Evolutionary conservation across 2,888 invertebrate genomes (phyloP).

Genomic region (Torymus auratus): DNA sequence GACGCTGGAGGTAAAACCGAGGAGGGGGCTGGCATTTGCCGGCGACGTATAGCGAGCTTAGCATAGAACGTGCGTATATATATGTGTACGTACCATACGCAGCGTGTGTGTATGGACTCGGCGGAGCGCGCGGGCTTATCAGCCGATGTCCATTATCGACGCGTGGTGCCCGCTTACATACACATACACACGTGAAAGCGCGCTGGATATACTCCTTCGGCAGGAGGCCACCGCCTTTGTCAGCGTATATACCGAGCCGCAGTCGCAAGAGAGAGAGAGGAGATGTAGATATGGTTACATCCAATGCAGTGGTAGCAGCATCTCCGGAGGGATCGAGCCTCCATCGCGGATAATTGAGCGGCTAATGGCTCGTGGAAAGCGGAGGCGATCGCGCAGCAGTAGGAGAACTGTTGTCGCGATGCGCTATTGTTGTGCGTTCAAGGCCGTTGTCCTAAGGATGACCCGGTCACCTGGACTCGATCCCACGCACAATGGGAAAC

Average conservation of each 20-base stretch:
- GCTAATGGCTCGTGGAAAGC: conserved; percentile 32
- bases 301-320: too few relatives aligned
- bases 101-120: too few relatives aligned
- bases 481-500: neutral
- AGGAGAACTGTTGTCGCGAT: too few relatives aligned
- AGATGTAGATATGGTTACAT: too few relatives aligned
- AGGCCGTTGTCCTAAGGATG: conserved; percentile 32
- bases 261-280: too few relatives aligned
- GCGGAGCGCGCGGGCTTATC: conserved; percentile 26
- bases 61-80: neutral
- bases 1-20: too few relatives aligned
- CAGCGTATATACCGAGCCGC: neutral
- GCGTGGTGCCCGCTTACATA: neutral
- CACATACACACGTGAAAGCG: neutral
- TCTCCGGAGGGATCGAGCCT: neutral
- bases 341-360: conserved; percentile 41
- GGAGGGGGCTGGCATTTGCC: conserved; percentile 1
- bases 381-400: neutral
- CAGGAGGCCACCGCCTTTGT: neutral
- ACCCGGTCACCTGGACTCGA: conserved; percentile 7
- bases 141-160: conserved; percentile 39
- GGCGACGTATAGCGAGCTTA: neutral
- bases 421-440: neutral
- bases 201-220: neutral
- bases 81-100: too few relatives aligned